Evolutionary conservation across 2,797 vertebrate species (phyloP).

Genomic region (Pangasius larnaudii): DNA sequence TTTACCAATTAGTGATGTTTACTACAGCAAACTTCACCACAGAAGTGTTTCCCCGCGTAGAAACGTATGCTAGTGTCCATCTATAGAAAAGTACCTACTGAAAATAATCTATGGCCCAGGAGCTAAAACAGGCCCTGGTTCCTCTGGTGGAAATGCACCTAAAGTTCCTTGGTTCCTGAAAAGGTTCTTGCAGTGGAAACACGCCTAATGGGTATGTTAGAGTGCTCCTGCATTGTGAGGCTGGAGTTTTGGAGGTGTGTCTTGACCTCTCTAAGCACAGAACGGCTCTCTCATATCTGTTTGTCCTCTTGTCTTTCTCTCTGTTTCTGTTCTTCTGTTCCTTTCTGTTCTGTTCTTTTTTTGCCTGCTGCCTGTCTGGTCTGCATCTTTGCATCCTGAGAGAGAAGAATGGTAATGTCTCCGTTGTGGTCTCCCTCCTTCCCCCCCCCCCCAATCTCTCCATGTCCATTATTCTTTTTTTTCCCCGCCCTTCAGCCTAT

Average conservation of each 20-base stretch:
- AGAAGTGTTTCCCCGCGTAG: not conserved
- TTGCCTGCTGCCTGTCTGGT: slow-evolving; percentile 60
- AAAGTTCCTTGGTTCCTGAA: slow-evolving; percentile 8
- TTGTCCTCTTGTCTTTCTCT: slow-evolving; percentile 53
- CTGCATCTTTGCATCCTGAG: slow-evolving; percentile 62
- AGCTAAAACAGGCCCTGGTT: not conserved
- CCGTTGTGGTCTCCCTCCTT: slow-evolving; percentile 35
- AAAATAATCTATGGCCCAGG: not conserved
- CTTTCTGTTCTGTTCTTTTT: slow-evolving; percentile 43
- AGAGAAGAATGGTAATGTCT: slow-evolving; percentile 61
- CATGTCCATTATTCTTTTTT: not conserved
- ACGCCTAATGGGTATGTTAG: not conserved
- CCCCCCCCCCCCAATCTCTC: not conserved
- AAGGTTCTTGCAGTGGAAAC: slow-evolving; percentile 25
- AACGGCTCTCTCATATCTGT: slow-evolving; percentile 69
- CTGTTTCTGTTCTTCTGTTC: slow-evolving; percentile 37
- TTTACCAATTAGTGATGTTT: not conserved
- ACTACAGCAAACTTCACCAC: not conserved
- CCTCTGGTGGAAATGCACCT: not conserved
- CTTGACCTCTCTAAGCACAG: slow-evolving; percentile 47
- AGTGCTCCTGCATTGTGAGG: slow-evolving; percentile 30
- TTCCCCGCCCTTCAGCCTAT: not conserved
- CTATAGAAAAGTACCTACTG: not conserved
- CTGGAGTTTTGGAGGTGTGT: slow-evolving; percentile 24
- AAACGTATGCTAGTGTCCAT: not conserved